Evolutionary conservation across 2,113 vertebrate genomes (phyloP), one percentile per base, ranked within the genome.

Genomic region (Paramisgurnus dabryanus): DNA sequence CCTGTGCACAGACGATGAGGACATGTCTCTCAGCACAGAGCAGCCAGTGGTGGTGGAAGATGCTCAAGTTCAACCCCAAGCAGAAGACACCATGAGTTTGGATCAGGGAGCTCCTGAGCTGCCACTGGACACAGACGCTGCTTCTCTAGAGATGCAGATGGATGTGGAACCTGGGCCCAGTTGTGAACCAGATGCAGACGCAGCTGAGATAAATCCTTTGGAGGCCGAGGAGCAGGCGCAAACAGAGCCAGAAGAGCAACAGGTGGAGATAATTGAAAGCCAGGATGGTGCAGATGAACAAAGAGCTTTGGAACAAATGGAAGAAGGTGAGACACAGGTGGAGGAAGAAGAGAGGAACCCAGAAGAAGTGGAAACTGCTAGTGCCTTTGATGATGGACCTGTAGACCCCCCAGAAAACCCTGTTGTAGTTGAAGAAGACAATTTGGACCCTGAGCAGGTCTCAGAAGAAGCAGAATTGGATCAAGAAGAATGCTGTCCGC

Each of bases 1-100:
- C 67, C 18, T 50, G 5, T 74, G 61, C 15, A 17, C 91, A 96
- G 95, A 96, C 91, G 95, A 96, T 80, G 95, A 96, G 88, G 95
- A 96, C 82, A 86, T 94, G 22, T 95, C 95, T 57, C 82, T 92
- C 79, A 93, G 92, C 86, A 87, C 91, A 49, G 94, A 95, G 75
- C 89, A 89, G 71, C 89, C 88, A 11, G 1, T 60, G 7, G 71
- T 40, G 13, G 40, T 47, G 10, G 73, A 18, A 69, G 69, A 72
- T 18, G 5, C 27, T 41, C 53, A 85, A 84, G 87, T 75, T 77
- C 79, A 63, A 80, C 70, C 79, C 83, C 76, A 80, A 77, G 78
- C 86, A 76, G 72, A 90, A 76, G 71, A 89, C 85, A 49, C 89
- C 85, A 86, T 88, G 83, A 87, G 89, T 84, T 12, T 89, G 91